phyloP scores from a whole-genome alignment of 2,113 vertebrate species.

The Panthera leo region DNA sequence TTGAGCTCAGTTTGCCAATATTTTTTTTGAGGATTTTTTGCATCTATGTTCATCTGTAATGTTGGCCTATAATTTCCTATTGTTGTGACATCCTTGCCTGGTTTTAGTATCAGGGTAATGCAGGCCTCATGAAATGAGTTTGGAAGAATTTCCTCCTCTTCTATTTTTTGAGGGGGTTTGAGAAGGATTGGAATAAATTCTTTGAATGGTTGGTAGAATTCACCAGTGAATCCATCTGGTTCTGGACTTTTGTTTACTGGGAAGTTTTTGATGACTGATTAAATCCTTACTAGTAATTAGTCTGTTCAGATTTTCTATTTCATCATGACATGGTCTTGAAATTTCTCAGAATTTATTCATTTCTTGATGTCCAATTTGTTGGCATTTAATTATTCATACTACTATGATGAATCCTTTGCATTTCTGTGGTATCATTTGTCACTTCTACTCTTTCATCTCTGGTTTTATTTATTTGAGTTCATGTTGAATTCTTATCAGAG shows the following conservation, averaged over 20 bases:
- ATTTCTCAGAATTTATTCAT: not conserved
- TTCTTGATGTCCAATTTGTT: not conserved
- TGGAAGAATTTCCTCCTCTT: not conserved
- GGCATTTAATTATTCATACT: not conserved
- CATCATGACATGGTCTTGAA: not conserved
- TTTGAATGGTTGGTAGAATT: not conserved
- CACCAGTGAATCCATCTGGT: not conserved
- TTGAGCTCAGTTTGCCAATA: not conserved
- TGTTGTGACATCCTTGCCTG: not conserved
- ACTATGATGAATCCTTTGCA: not conserved
- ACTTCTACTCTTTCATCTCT: not conserved
- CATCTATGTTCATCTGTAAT: not conserved
- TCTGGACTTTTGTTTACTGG: not conserved
- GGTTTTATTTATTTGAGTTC: not conserved
- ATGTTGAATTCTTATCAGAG: not conserved
- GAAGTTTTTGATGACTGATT: not conserved
- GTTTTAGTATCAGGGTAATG: not conserved
- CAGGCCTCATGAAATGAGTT: not conserved
- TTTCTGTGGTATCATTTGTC: not conserved
- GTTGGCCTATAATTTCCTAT: not conserved
- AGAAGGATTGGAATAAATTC: not conserved
- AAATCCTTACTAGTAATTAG: not conserved
- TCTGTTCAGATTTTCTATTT: not conserved
- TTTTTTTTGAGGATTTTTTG: not conserved
- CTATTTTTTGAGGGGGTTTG: not conserved